Evolutionary conservation across 2,888 invertebrate genomes (phyloP), one percentile per base, ranked within the genome.

Genomic region (Trichacis sp.): DNA sequence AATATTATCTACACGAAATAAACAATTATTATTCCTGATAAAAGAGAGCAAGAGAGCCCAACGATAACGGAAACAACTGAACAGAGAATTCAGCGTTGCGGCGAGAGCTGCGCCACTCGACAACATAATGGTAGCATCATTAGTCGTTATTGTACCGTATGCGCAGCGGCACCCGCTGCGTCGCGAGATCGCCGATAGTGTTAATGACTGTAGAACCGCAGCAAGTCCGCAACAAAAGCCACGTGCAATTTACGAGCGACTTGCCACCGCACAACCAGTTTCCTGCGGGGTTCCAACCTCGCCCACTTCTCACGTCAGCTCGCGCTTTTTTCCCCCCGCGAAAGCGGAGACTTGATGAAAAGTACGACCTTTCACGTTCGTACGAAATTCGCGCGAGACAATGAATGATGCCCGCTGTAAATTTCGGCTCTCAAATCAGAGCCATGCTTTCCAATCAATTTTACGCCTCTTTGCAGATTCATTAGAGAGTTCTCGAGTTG

Each of bases 91-190:
- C 24, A 24, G 33, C 33, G 43, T 17, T 43, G 43, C 18, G 19
- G 42, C 42, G 17, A 3, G 24, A 24, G 24, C 24, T 24, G 24
- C 24, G 36, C 9, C 9, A 42, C 12, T 8, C 42, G n/a, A 5
- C 42, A 15, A 8, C 8, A 15, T 15, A 42, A 76, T 70, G 70
- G 72, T 73, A 76, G 76, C 77, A 77, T 77, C 78, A 80, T 80
- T 80, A 80, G 79, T 77, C 69, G 64, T 76, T 74, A 79, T 79
- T 79, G 78, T 78, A 67, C 68, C 67, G 63, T 69, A 60, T 46
- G 47, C 61, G 71, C 71, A 71, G 76, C 75, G 78, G 81, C 81
- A 80, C 81, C 81, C 81, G 81, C 80, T 81, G 81, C 69, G 80
- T 75, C 70, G 69, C 60, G 73, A 79, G 81, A 81, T 81, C 76